Evolutionary conservation across 2,797 vertebrate genomes (phyloP).

Genomic region (Peromyscus nudipes): DNA sequence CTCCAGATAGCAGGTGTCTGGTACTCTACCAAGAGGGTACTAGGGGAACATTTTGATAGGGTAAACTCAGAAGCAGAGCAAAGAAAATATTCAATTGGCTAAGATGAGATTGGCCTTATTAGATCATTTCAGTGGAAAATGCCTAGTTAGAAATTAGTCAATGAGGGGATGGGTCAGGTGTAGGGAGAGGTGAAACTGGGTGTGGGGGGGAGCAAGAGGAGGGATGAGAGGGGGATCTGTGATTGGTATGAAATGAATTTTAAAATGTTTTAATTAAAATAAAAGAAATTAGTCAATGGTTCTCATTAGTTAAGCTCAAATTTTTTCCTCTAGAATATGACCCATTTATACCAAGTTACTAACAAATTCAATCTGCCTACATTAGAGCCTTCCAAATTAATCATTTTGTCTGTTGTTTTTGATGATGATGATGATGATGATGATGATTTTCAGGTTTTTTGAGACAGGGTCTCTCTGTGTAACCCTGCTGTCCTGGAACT

Average conservation of each 20-base stretch:
- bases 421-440: background rate
- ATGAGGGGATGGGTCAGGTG: no score
- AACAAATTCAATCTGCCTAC: background rate
- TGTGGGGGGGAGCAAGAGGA: no score
- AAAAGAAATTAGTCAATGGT: background rate
- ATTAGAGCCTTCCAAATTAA: background rate
- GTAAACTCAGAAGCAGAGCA: background rate
- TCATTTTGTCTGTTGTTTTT: background rate
- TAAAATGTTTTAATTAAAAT: no score
- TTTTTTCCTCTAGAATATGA: conserved; percentile 8
- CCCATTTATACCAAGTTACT: background rate
- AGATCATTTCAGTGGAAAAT: background rate
- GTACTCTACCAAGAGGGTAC: background rate
- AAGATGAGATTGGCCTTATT: background rate
- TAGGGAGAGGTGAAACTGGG: no score
- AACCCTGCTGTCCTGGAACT: background rate
- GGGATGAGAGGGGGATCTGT: no score
- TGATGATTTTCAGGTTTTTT: background rate
- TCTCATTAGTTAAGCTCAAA: background rate
- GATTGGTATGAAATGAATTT: no score
- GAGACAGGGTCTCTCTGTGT: background rate
- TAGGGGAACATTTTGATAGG: background rate
- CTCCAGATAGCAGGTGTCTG: background rate
- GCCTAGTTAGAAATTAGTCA: background rate
- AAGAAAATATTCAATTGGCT: background rate